Percentiles rank a stretch among this genome's conserved stretches.
These are phyloP conservation scores for Loriculus beryllinus DNA, from an alignment of 2,797 vertebrate species.

Conservation along the genomic window DNA sequence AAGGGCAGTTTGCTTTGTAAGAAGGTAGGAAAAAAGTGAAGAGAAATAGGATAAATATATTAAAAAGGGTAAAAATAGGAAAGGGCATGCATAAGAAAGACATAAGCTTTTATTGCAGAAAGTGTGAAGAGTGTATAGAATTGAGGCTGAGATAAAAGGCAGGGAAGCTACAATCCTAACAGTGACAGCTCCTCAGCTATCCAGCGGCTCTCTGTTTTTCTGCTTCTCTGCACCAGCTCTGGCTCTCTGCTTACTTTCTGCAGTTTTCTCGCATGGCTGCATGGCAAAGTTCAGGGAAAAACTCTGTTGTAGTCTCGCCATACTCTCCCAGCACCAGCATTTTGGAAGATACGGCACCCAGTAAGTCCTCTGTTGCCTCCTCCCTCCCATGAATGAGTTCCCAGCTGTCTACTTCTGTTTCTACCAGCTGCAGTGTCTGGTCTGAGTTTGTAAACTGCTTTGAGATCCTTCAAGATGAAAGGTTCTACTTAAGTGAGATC, in stretches of 20 bases:
- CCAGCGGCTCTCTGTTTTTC: neutral
- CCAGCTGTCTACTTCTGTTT: constrained; percentile 44
- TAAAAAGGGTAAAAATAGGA: neutral
- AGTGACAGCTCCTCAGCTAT: neutral
- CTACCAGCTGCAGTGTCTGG: constrained; percentile 57
- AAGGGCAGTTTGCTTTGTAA: neutral
- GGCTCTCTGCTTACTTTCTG: neutral
- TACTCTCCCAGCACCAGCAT: neutral
- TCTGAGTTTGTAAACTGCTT: constrained; percentile 56
- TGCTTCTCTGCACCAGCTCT: neutral
- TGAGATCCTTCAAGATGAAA: constrained; percentile 58
- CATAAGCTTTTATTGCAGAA: neutral
- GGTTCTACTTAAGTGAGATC: constrained; percentile 29
- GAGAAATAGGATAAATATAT: neutral
- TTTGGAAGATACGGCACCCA: neutral
- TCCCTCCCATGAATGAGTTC: constrained; percentile 9
- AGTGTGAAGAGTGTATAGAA: neutral
- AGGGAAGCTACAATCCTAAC: neutral
- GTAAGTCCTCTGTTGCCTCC: neutral
- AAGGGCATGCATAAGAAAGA: neutral
- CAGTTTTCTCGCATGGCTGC: neutral
- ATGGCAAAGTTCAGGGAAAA: neutral
- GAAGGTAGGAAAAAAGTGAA: neutral
- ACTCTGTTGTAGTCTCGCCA: neutral
- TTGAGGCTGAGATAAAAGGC: neutral